phyloP scores from a whole-genome alignment of 2,888 invertebrate genomes.

The Charanyca ferruginea region DNA sequence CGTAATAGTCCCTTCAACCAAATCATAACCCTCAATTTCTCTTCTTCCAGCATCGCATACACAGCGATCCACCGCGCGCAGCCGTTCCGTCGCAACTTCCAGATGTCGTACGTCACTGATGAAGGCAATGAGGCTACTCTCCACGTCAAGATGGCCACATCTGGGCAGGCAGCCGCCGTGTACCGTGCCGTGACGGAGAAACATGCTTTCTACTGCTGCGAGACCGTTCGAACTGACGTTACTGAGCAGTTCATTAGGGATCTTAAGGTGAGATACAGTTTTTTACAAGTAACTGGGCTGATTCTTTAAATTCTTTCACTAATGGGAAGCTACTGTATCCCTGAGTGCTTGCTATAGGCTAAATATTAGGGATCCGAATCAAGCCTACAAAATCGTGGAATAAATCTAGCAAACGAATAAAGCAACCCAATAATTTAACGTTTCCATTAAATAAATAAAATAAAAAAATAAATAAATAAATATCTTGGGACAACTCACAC shows the following conservation, averaged over 20 bases:
- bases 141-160: constrained; percentile 95
- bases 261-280: constrained; percentile 93
- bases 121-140: constrained; percentile 93
- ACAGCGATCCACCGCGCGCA: constrained; percentile 95
- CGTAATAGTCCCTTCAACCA: background rate
- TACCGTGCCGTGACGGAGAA: constrained; percentile 97
- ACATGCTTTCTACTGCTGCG: constrained; percentile 98
- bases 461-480: too few species aligned
- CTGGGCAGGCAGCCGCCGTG: constrained; percentile 95
- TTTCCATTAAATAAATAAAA: constrained; percentile 19
- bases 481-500: too few species aligned
- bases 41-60: constrained; percentile 93
- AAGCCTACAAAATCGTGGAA: too few species aligned
- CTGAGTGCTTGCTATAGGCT: too few species aligned
- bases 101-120: constrained; percentile 93
- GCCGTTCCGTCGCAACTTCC: constrained; percentile 94
- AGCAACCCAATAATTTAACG: too few species aligned
- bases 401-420: too few species aligned
- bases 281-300: too few species aligned
- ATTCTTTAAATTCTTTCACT: too few species aligned
- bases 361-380: too few species aligned
- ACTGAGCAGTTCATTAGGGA: constrained; percentile 97
- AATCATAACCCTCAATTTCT: background rate
- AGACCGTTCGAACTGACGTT: constrained; percentile 96
- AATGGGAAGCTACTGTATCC: too few species aligned